Percentiles rank a stretch among this genome's conserved stretches.
phyloP scores from a whole-genome alignment of 2,888 invertebrate species.

The Calameuta pallipes region DNA sequence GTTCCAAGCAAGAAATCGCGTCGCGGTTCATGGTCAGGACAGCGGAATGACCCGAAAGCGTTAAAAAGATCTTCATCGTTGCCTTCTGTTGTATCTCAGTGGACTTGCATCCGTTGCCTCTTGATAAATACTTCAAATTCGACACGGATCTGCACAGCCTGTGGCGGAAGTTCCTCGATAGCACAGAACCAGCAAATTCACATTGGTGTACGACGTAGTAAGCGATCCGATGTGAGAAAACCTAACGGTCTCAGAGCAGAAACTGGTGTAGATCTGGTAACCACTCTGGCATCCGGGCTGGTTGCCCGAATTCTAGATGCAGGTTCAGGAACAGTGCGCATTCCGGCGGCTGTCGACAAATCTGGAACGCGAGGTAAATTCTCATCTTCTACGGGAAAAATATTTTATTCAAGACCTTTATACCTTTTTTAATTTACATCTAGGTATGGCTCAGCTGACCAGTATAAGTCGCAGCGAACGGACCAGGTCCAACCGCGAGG shows the following conservation, averaged over 20 bases:
- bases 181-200: constrained; percentile 54
- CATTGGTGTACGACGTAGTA: constrained; percentile 58
- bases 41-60: constrained; percentile 29
- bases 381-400: background rate
- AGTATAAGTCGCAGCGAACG: constrained; percentile 55
- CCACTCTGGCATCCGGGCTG: constrained; percentile 43
- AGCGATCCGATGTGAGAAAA: constrained; percentile 50
- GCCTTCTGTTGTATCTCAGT: constrained; percentile 63
- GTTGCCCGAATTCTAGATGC: constrained; percentile 50
- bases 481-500: constrained; percentile 48
- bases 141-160: constrained; percentile 78
- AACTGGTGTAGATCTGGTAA: constrained; percentile 41
- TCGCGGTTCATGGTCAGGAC: constrained; percentile 55
- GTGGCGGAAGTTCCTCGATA: constrained; percentile 70
- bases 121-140: constrained; percentile 75
- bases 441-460: constrained; percentile 61
- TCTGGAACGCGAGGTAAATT: constrained; percentile 13
- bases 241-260: constrained; percentile 45
- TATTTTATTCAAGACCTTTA: background rate
- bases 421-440: constrained; percentile 2
- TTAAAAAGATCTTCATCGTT: constrained; percentile 55
- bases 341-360: constrained; percentile 34
- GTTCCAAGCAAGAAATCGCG: constrained; percentile 41
- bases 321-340: constrained; percentile 42
- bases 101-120: constrained; percentile 81